Percentiles rank a stretch among this genome's conserved stretches.
Evolutionary conservation across 2,888 invertebrate genomes (phyloP).

Genomic region (Drepana falcataria): DNA sequence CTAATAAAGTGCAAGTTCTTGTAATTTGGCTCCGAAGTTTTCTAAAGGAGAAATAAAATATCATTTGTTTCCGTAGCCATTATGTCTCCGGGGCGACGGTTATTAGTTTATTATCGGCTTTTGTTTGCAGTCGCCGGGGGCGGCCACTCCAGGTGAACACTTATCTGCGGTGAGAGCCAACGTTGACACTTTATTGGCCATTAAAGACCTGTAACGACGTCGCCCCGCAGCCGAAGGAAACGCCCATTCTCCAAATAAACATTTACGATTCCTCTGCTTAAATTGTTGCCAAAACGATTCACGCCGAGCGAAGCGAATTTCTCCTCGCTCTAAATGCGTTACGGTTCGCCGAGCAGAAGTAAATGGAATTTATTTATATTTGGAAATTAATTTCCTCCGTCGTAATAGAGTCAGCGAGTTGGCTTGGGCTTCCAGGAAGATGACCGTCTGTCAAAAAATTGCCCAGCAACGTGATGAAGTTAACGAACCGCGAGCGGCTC

Average conservation of each 20-base stretch:
- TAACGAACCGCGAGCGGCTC: slow-evolving; percentile 6
- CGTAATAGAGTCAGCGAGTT: slow-evolving; percentile 52
- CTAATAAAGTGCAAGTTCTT: slow-evolving; percentile 3
- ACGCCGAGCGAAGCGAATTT: slow-evolving; percentile 50
- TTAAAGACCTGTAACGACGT: slow-evolving; percentile 71
- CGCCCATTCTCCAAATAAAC: slow-evolving; percentile 65
- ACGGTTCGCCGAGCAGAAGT: slow-evolving; percentile 66
- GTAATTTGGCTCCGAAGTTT: slow-evolving; percentile 40
- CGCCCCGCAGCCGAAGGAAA: slow-evolving; percentile 56
- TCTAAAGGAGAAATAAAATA: background rate
- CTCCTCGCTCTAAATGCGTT: slow-evolving; percentile 59
- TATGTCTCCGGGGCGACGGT: slow-evolving; percentile 8
- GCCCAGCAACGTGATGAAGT: slow-evolving; percentile 18
- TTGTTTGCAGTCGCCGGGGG: slow-evolving; percentile 14
- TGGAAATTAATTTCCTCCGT: slow-evolving; percentile 63
- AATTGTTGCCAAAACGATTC: slow-evolving; percentile 73
- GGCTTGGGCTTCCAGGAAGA: slow-evolving; percentile 41
- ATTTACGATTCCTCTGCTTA: slow-evolving; percentile 70
- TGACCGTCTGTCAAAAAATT: slow-evolving; percentile 37
- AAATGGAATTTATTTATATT: slow-evolving; percentile 75
- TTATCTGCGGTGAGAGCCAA: slow-evolving; percentile 51
- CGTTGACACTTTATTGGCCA: slow-evolving; percentile 73
- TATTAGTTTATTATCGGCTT: slow-evolving; percentile 10
- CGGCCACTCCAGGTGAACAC: slow-evolving; percentile 54
- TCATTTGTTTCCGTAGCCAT: background rate